These are phyloP conservation scores for Colossoma macropomum DNA, from an alignment of 2,113 vertebrate species.

Conservation along the genomic window DNA sequence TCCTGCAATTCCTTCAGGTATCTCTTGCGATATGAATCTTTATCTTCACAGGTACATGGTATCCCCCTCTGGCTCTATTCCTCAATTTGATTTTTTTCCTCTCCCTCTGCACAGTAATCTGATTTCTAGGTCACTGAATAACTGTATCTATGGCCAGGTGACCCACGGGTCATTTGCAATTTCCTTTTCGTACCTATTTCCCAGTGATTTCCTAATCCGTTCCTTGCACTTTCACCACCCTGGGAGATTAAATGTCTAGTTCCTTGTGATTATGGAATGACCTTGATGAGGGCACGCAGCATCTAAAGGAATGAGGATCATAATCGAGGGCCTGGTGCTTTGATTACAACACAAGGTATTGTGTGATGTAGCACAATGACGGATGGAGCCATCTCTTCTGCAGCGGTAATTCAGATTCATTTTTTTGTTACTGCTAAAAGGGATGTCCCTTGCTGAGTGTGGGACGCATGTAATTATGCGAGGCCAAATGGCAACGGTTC, in stretches of 20 bases:
- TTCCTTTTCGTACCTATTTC: conserved; percentile 53
- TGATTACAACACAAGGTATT: conserved; percentile 51
- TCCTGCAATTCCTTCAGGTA: conserved; percentile 42
- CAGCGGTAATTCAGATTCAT: conserved; percentile 28
- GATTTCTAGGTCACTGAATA: conserved; percentile 59
- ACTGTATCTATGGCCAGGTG: conserved; percentile 57
- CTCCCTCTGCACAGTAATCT: conserved; percentile 56
- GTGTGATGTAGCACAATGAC: conserved; percentile 37
- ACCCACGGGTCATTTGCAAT: conserved; percentile 63
- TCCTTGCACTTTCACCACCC: conserved; percentile 35
- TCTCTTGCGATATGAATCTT: conserved; percentile 42
- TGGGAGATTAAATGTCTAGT: conserved; percentile 51
- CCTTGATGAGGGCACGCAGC: conserved; percentile 49
- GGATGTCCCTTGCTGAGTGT: conserved; percentile 16
- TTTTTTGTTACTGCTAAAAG: conserved; percentile 42
- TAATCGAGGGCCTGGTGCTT: conserved; percentile 49
- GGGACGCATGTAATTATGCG: conserved; percentile 19
- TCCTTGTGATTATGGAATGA: conserved; percentile 50
- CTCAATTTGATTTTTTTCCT: conserved; percentile 59
- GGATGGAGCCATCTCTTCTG: conserved; percentile 35
- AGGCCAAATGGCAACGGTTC: conserved; percentile 31
- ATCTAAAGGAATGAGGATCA: conserved; percentile 52
- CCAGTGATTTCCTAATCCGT: conserved; percentile 57
- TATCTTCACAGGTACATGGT: conserved; percentile 48
- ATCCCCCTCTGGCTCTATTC: conserved; percentile 47